phyloP scores from a whole-genome alignment of 2,797 vertebrate species.

The Malacoraja senta region DNA sequence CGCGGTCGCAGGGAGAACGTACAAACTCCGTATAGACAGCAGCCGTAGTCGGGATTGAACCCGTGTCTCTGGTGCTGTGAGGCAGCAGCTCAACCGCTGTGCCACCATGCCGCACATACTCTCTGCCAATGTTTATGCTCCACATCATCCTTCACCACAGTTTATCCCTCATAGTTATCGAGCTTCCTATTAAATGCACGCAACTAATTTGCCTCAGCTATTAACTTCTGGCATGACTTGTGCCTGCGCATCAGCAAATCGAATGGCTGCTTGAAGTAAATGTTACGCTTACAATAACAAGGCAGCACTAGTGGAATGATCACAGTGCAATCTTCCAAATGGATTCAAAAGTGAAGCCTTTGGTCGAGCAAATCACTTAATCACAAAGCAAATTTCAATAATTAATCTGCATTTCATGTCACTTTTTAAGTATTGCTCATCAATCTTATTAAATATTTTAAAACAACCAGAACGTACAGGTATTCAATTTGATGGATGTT shows the following conservation, averaged over 20 bases:
- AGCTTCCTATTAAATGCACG: not conserved
- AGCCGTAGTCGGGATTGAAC: too few species aligned
- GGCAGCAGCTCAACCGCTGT: too few species aligned
- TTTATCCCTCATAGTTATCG: not conserved
- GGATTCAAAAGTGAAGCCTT: not conserved
- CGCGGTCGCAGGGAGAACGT: too few species aligned
- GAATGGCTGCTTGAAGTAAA: not conserved
- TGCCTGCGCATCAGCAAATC: not conserved
- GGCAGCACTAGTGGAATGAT: not conserved
- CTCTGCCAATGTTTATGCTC: too few species aligned
- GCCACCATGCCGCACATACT: too few species aligned
- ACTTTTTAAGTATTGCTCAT: constrained; percentile 1
- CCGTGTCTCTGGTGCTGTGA: too few species aligned
- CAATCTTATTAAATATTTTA: constrained; percentile 9
- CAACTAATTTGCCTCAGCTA: not conserved
- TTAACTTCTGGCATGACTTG: not conserved
- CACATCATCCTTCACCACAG: too few species aligned
- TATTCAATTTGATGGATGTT: not conserved
- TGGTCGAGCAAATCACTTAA: not conserved
- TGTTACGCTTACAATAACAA: not conserved
- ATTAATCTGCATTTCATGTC: constrained; percentile 20
- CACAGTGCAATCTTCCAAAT: not conserved
- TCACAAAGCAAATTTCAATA: constrained; percentile 31
- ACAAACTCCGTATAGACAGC: too few species aligned
- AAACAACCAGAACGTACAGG: not conserved